Percentiles rank a stretch among this genome's conserved stretches.
Conservation (phyloP, 23 tunicate genomes). For the Trididemnum miniatum region DNA sequence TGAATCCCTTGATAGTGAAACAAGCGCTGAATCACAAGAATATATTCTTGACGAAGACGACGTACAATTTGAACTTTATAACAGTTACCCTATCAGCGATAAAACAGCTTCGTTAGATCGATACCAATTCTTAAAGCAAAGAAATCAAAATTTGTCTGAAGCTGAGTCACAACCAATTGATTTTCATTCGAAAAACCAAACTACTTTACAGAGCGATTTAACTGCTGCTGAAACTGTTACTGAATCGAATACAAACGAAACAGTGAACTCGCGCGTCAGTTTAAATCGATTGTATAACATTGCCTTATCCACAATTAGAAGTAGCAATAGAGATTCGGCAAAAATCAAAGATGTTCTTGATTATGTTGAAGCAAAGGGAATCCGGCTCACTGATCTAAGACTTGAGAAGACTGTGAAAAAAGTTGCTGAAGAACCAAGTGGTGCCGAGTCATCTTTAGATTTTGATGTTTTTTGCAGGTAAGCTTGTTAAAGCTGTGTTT, state of each 20-base stretch:
- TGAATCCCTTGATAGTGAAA: background rate
- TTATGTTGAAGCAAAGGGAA: conserved; percentile 61
- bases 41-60: background rate
- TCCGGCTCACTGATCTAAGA: conserved; percentile 58
- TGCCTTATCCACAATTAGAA: conserved; percentile 33
- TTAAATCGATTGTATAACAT: conserved; percentile 50
- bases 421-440: conserved; percentile 44
- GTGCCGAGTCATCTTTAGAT: conserved; percentile 37
- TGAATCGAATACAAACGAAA: conserved; percentile 21
- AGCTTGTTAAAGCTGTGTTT: conserved; percentile 26
- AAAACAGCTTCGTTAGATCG: conserved; percentile 40
- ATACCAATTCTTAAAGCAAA: background rate
- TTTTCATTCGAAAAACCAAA: background rate
- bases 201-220: too few species aligned
- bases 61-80: background rate
- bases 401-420: conserved; percentile 31
- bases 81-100: background rate
- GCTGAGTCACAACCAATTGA: too few species aligned
- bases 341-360: conserved; percentile 52
- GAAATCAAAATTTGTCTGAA: background rate
- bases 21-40: background rate
- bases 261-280: conserved; percentile 1
- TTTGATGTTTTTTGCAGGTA: conserved; percentile 55
- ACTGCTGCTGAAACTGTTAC: background rate
- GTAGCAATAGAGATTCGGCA: background rate